Evolutionary conservation across 2,888 invertebrate species (phyloP), one percentile per base, ranked within the genome.

Genomic region (Pheosia tremula): DNA sequence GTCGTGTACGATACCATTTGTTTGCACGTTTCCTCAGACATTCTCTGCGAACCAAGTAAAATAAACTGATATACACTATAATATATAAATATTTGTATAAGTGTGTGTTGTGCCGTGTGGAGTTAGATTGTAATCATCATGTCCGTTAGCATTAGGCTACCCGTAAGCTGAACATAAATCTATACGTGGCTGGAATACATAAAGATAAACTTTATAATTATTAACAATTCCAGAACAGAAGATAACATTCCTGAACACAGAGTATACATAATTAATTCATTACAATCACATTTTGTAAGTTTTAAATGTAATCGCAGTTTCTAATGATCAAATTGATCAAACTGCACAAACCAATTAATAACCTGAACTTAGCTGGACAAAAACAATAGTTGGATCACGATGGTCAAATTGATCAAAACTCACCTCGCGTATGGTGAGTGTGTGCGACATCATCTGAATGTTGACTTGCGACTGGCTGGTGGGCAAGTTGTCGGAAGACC

Each of bases 391-490:
- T 50, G 13, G 49, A 49, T 49, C 45, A 68, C 10, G 56, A 3
- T 43, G 24, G 58, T 58, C 58, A 56, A 50, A 58, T 4, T 39
- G 41, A 56, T 64, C 47, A 60, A 6, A 62, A 74, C 94, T 94
- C 94, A 98, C 98, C 97, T 98, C 98, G 95, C 97, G 95, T 83
- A 98, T 98, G 83, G 98, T 98, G 83, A 98, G 95, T 67, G 98
- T 98, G 87, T 98, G 98, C 58, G 98, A 98, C 95, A 98, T 97
- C 97, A 98, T 98, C 94, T 98, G 98, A 77, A 98, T 97, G 95
- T 98, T 98, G 94, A 97, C 97, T 94, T 98, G 98, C 68, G 97
- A 97, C 91, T 98, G 98, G 93, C 97, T 97, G 85, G 97, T 97
- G 77, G 98, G 98, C 79, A 98, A 94, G 94, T 98, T 98, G 93